Percentiles rank a stretch among this genome's conserved stretches.
Evolutionary conservation across 2,113 vertebrate species (phyloP).

Genomic region (Numida meleagris): DNA sequence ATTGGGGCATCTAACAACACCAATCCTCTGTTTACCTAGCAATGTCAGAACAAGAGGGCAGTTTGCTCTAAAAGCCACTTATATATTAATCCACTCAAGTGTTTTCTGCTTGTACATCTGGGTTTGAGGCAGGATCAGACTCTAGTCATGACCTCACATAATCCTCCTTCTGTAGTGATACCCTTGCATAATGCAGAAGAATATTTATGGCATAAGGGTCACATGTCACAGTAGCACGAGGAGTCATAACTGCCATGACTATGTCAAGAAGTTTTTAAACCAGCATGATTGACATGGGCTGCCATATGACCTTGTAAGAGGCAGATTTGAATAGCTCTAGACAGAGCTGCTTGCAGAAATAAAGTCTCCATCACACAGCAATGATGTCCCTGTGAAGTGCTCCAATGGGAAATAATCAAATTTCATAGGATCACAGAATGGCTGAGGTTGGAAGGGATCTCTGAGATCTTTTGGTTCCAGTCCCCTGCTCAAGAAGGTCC

Average conservation of each 20-base stretch:
- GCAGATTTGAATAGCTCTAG: not conserved
- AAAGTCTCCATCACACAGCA: slow-evolving; percentile 31
- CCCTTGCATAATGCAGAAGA: slow-evolving; percentile 42
- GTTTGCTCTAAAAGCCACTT: slow-evolving; percentile 59
- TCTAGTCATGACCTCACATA: slow-evolving; percentile 10
- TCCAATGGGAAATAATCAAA: not conserved
- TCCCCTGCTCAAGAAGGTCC: not conserved
- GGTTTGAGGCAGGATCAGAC: slow-evolving; percentile 47
- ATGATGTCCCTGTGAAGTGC: not conserved
- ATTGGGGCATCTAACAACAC: slow-evolving; percentile 1
- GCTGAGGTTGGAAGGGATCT: not conserved
- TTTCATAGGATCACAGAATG: not conserved
- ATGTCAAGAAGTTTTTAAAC: slow-evolving; percentile 19
- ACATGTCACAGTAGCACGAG: slow-evolving; percentile 4
- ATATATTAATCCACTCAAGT: slow-evolving; percentile 53
- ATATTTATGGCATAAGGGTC: slow-evolving; percentile 19
- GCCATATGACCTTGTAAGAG: not conserved
- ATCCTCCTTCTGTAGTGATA: slow-evolving; percentile 51
- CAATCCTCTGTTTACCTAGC: slow-evolving; percentile 22
- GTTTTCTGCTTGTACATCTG: slow-evolving; percentile 49
- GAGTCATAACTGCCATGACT: slow-evolving; percentile 34
- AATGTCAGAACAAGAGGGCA: slow-evolving; percentile 36
- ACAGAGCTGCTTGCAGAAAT: slow-evolving; percentile 8
- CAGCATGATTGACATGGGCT: not conserved
- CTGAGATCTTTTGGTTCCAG: not conserved